Conservation (phyloP, 2,888 invertebrate genomes). For the Habrosyne pyritoides region DNA sequence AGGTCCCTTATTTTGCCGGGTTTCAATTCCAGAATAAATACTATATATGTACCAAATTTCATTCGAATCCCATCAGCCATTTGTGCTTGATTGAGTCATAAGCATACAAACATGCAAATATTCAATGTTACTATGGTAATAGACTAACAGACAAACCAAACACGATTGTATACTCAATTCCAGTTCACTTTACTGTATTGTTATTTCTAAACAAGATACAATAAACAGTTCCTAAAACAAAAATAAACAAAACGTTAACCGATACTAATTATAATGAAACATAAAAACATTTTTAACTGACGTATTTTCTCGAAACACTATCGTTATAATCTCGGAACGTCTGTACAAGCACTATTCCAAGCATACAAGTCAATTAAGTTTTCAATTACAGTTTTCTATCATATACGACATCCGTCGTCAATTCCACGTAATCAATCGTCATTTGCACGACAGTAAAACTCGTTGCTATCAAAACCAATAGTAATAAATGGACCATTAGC, state of each 20-base stretch:
- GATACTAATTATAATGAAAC: not conserved
- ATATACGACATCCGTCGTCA: conserved; percentile 19
- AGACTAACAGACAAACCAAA: not conserved
- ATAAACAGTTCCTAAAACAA: not conserved
- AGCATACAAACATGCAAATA: no score
- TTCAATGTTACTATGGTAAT: no score
- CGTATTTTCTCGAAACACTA: not conserved
- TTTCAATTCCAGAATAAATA: no score
- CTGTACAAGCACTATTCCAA: conserved; percentile 12
- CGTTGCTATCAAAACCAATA: conserved; percentile 62
- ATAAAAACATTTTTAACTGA: no score
- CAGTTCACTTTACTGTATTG: not conserved
- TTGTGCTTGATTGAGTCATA: no score
- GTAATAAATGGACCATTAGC: conserved; percentile 65
- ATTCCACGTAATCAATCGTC: conserved; percentile 38
- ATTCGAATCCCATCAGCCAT: no score
- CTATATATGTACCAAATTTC: no score
- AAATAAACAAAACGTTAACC: no score
- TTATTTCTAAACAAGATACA: not conserved
- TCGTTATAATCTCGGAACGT: conserved; percentile 1
- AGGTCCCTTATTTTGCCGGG: no score
- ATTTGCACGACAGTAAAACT: conserved; percentile 43
- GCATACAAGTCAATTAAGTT: conserved; percentile 36
- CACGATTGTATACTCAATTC: not conserved
- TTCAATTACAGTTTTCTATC: conserved; percentile 43